Evolutionary conservation across 1,140 invertebrate species (phyloP).

Genomic region (Caenorhabditis inopinata): DNA sequence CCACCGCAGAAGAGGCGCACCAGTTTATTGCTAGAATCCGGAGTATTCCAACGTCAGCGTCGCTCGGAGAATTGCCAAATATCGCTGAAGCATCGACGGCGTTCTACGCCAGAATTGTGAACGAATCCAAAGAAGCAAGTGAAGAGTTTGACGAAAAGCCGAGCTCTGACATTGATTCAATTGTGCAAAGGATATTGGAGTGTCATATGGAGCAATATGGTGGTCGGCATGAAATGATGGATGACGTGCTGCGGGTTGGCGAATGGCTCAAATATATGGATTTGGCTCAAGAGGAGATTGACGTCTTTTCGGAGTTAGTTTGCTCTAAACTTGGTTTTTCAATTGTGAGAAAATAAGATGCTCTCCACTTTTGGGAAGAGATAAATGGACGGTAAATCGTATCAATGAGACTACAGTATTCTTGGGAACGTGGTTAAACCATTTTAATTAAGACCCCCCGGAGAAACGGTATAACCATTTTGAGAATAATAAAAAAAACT

Average conservation of each 20-base stretch:
- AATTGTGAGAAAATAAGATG: no score
- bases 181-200: not conserved
- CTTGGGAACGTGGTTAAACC: no score
- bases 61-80: not conserved
- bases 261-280: constrained; percentile 9
- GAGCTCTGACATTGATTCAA: not conserved
- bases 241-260: not conserved
- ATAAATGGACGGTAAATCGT: no score
- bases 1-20: not conserved
- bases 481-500: no score
- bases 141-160: not conserved
- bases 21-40: not conserved
- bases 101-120: not conserved
- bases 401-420: no score
- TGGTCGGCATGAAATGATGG: not conserved
- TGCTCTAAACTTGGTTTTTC: not conserved
- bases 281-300: constrained; percentile 13
- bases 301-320: not conserved
- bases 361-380: no score
- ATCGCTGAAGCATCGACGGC: not conserved
- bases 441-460: no score
- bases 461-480: no score
- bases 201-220: not conserved
- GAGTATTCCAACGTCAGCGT: not conserved
- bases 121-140: not conserved